Percentiles rank a stretch among this genome's conserved stretches.
These are phyloP conservation scores for Pristis pectinata DNA, from an alignment of 2,797 vertebrate species.

Conservation along the genomic window DNA sequence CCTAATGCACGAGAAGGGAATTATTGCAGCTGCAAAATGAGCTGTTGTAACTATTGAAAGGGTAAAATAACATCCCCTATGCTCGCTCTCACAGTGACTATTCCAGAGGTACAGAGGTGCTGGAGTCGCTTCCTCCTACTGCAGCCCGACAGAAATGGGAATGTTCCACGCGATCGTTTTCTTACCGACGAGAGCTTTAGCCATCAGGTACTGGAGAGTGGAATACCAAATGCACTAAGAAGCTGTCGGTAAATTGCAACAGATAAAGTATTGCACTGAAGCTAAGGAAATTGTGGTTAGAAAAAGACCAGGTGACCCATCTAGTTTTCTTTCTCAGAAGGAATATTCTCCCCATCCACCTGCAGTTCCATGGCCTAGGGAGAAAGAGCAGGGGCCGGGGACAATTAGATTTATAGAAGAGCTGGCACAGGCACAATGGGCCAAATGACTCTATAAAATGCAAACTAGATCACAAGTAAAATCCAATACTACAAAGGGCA, in stretches of 20 bases:
- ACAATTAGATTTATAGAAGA: background rate
- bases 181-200: constrained; percentile 23
- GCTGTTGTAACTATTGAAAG: background rate
- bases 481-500: background rate
- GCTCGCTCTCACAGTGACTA: background rate
- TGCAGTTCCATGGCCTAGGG: background rate
- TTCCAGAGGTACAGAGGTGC: constrained; percentile 40
- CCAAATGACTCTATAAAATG: background rate
- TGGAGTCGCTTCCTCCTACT: constrained; percentile 39
- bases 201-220: background rate
- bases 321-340: background rate
- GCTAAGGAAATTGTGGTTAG: background rate
- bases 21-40: background rate
- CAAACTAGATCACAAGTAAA: background rate
- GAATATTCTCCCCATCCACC: background rate
- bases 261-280: background rate
- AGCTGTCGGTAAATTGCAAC: background rate
- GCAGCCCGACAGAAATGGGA: constrained; percentile 39
- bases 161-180: background rate
- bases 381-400: background rate
- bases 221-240: background rate
- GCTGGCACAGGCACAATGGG: background rate
- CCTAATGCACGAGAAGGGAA: background rate
- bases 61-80: background rate
- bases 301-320: background rate